Base-by-base conservation (phyloP, 2,113 vertebrate genomes). In the Galemys pyrenaicus region DNA sequence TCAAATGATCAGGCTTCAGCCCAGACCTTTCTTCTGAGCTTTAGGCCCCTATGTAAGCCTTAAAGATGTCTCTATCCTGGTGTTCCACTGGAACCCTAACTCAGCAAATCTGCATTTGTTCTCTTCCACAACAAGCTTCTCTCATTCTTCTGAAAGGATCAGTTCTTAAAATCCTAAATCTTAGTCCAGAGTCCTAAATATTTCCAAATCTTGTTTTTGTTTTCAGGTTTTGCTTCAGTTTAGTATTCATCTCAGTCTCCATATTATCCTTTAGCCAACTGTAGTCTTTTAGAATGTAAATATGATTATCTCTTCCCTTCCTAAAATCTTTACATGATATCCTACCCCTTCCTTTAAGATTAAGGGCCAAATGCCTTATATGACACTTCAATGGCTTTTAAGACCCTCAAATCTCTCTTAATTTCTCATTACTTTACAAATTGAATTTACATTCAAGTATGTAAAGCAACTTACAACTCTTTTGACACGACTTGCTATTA, bases 351-450 rank as follows among this genome's bases (percentile, higher is more conserved):
- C 64, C 35, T 22, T 8, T 56, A 58, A 46, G n/a, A 89, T 49
- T 68, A 80, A 90, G 58, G 41, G 58, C 20, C 9, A 89, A n/a
- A 46, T 26, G 46, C 32, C 17, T 75, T 80, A 60, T 46, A 3
- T 64, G n/a, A 28, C n/a, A n/a, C 8, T 46, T 79, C 58, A 46
- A 16, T 82, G 51, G 71, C 75, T 79, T 73, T 80, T 35, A 89
- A 92, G 46, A 74, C 65, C 13, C 19, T 71, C 71, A 44, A 58
- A 68, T 24, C 9, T 73, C 37, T 82, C 56, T 85, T 80, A 79
- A 67, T 82, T 92, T 96, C 39, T 56, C 56, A 77, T 30, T 54
- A 65, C 24, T 93, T 82, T 22, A 35, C 6, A 87, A 87, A 54
- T 83, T 58, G 82, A 94, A 87, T 73, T 62, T 74, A 77, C 2